Conservation (phyloP, 1,140 invertebrate species). For the Eulimnadia texana region DNA sequence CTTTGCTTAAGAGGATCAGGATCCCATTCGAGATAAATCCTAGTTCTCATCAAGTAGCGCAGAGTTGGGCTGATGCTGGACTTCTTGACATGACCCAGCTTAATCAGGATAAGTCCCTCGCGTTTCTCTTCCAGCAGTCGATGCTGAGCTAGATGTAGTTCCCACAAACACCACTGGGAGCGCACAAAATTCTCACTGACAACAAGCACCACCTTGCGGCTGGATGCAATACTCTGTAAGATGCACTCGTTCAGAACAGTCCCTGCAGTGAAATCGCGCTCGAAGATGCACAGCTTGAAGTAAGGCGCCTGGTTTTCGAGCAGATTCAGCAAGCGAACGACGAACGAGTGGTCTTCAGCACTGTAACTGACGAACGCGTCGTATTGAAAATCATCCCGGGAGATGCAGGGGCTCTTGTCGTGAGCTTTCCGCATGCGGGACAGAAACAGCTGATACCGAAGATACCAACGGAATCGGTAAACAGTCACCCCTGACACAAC, state of each 20-base stretch:
- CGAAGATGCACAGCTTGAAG: constrained; percentile 44
- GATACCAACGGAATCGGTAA: constrained; percentile 32
- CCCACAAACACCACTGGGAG: constrained; percentile 50
- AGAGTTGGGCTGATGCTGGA: constrained; percentile 38
- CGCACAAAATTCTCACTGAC: constrained; percentile 44
- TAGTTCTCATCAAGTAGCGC: constrained; percentile 41
- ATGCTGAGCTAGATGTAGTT: constrained; percentile 40
- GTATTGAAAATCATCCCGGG: constrained; percentile 31
- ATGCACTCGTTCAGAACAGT: constrained; percentile 43
- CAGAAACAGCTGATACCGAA: constrained; percentile 39
- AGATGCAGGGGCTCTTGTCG: constrained; percentile 16
- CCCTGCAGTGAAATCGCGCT: constrained; percentile 47
- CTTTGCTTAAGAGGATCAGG: constrained; percentile 30
- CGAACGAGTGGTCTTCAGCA: constrained; percentile 42
- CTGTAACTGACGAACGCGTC: constrained; percentile 52
- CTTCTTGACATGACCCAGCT: constrained; percentile 37
- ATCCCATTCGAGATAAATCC: constrained; percentile 43
- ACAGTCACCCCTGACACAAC: constrained; percentile 23
- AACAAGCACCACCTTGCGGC: constrained; percentile 43
- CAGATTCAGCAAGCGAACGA: constrained; percentile 37
- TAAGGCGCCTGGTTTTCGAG: constrained; percentile 38
- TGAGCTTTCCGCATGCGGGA: constrained; percentile 31
- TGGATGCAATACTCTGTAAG: constrained; percentile 38
- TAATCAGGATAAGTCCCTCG: constrained; percentile 42
- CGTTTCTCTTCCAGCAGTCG: constrained; percentile 30